These are phyloP conservation scores for Leucoma salicis DNA, from an alignment of 2,888 invertebrate species.

Conservation along the genomic window DNA sequence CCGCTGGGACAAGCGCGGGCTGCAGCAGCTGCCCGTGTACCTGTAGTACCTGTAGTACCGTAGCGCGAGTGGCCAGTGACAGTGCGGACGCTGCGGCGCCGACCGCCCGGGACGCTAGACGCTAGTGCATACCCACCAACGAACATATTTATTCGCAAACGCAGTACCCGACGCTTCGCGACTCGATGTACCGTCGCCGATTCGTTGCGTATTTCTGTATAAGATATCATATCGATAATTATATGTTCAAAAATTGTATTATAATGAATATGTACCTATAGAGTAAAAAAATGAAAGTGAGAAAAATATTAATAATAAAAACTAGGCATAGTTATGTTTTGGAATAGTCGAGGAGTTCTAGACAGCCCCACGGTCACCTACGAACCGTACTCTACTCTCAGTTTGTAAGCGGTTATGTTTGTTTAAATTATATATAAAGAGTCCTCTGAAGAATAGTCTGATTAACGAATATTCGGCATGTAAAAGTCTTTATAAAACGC, in stretches of 20 bases:
- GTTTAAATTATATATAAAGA: slow-evolving; percentile 80
- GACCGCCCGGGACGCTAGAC: slow-evolving; percentile 17
- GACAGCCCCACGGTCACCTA: slow-evolving; percentile 65
- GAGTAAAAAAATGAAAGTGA: slow-evolving; percentile 79
- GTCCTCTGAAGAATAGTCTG: slow-evolving; percentile 82
- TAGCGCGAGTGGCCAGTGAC: slow-evolving; percentile 33
- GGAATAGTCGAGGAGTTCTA: slow-evolving; percentile 71
- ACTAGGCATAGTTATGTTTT: slow-evolving; percentile 78
- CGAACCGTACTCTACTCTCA: slow-evolving; percentile 72
- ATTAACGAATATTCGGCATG: slow-evolving; percentile 82
- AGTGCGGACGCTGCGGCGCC: slow-evolving; percentile 54
- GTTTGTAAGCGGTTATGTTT: slow-evolving; percentile 80
- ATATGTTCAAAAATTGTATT: slow-evolving; percentile 81
- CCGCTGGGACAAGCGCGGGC: slow-evolving; percentile 76
- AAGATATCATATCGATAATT: slow-evolving; percentile 80
- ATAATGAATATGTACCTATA: slow-evolving; percentile 79
- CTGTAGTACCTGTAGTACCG: slow-evolving; percentile 70
- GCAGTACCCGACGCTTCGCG: slow-evolving; percentile 74
- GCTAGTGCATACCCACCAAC: slow-evolving; percentile 59
- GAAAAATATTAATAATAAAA: slow-evolving; percentile 78
- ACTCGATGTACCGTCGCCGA: slow-evolving; percentile 72
- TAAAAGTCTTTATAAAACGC: slow-evolving; percentile 83
- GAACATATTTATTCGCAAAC: slow-evolving; percentile 73
- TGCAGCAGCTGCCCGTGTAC: slow-evolving; percentile 80
- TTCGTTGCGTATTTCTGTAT: slow-evolving; percentile 79